Conservation (phyloP, 2,113 vertebrate species). For the Microcebus tavaratra region DNA sequence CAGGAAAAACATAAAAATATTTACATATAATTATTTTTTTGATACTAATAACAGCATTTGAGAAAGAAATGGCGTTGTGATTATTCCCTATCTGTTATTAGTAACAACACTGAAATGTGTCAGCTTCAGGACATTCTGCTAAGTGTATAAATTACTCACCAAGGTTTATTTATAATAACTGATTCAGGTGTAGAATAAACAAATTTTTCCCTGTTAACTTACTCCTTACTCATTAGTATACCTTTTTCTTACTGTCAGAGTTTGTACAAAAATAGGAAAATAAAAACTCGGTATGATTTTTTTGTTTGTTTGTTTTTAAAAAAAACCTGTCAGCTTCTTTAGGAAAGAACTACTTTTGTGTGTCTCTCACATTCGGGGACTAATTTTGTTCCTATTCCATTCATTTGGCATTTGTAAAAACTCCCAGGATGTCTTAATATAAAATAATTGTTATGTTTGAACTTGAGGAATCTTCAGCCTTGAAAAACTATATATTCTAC, state of each 20-base stretch:
- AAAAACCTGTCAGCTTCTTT: background rate
- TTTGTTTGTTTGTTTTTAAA: too few relatives aligned
- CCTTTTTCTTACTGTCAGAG: background rate
- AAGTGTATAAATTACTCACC: background rate
- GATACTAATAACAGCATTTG: background rate
- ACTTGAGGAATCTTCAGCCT: background rate
- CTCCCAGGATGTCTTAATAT: background rate
- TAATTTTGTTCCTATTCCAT: background rate
- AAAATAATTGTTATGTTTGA: background rate
- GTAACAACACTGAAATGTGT: background rate
- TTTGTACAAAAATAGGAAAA: background rate
- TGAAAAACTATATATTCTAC: background rate
- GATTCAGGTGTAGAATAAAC: background rate
- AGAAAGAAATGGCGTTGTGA: background rate
- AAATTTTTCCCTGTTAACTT: background rate
- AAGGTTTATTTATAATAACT: background rate
- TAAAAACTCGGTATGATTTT: background rate
- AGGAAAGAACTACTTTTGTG: background rate
- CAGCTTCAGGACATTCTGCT: background rate
- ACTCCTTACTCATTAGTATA: background rate
- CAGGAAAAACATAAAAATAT: constrained; percentile 15
- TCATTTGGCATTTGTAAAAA: background rate
- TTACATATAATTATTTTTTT: constrained; percentile 36
- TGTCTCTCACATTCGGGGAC: background rate
- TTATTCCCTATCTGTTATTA: background rate